Base-by-base conservation (phyloP, 2,888 invertebrate species). In the Dasysyrphus tricinctus region DNA sequence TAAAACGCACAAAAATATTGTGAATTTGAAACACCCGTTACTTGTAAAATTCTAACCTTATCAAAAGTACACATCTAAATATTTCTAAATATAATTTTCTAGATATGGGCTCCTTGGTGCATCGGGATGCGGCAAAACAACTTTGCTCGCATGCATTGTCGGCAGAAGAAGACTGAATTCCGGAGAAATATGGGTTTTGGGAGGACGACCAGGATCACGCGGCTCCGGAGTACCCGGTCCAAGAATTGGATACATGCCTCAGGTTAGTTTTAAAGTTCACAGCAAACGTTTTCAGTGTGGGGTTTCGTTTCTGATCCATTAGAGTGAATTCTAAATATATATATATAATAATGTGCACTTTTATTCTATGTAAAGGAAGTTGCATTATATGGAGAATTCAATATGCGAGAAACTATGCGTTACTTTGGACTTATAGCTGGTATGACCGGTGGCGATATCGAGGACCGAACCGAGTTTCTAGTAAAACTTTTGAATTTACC, bases 111-210 rank as follows among this genome's bases (percentile, higher is more conserved):
- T 98, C 0, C 93, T 98, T 49, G 98, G 98, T 19, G 97, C 98
- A 0, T 97, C 97, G 89, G 98, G 98, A 0, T 98, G 98, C 91
- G 97, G 97, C 0, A 98, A 98, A 92, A 98, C 98, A 0, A 98
- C 98, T 0, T 93, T 98, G 7, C 94, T 98, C 0, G 95, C 97
- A 82, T 97, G 97, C 91, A 96, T 97, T 82, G 96, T 98, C 3
- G 98, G 98, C 2, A 93, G 97, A 88, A 93, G 97, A 89, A 93
- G 95, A 88, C 93, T 97, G 79, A 96, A 97, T 92, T 94, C 95
- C 1, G 98, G 98, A 5, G 96, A 96, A 91, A 95, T 98, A 85
- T 96, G 96, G 95, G 97, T 97, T 6, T 94, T 98, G 42, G 98
- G 97, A 11, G 96, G 96, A 11, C 94, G 94, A 81, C 98, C 98